Evolutionary conservation across 2,113 vertebrate genomes (phyloP).

Genomic region (Muscicapa adusta): DNA sequence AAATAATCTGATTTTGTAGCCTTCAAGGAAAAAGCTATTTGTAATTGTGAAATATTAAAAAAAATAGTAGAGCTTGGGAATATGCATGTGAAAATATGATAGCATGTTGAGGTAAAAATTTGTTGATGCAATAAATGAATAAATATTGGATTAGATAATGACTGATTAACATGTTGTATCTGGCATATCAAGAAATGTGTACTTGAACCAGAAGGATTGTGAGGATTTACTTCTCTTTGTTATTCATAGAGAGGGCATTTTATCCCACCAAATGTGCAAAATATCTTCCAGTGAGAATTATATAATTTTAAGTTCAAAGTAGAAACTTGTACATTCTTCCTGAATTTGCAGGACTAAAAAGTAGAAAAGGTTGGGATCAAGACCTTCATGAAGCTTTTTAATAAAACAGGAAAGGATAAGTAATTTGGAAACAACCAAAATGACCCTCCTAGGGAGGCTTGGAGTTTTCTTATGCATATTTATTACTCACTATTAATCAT

Average conservation of each 20-base stretch:
- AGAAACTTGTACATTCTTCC: neutral
- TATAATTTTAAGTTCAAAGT: neutral
- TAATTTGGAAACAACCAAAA: neutral
- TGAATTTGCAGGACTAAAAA: neutral
- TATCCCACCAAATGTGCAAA: neutral
- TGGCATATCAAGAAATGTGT: neutral
- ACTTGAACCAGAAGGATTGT: neutral
- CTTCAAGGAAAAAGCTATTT: neutral
- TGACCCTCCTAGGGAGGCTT: neutral
- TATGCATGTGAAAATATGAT: neutral
- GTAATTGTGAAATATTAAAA: neutral
- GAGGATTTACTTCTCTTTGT: neutral
- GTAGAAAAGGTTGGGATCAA: neutral
- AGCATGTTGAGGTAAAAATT: neutral
- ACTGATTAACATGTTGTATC: neutral
- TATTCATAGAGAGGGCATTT: neutral
- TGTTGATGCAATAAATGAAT: neutral
- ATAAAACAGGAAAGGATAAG: neutral
- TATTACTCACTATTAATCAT: neutral
- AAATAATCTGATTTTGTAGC: neutral
- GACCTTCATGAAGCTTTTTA: neutral
- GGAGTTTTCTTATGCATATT: neutral
- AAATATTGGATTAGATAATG: neutral
- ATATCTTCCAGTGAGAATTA: neutral
- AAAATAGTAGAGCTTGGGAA: fast-evolving